Conservation (phyloP, 1,140 invertebrate species). For the Penaeus japonicus region DNA sequence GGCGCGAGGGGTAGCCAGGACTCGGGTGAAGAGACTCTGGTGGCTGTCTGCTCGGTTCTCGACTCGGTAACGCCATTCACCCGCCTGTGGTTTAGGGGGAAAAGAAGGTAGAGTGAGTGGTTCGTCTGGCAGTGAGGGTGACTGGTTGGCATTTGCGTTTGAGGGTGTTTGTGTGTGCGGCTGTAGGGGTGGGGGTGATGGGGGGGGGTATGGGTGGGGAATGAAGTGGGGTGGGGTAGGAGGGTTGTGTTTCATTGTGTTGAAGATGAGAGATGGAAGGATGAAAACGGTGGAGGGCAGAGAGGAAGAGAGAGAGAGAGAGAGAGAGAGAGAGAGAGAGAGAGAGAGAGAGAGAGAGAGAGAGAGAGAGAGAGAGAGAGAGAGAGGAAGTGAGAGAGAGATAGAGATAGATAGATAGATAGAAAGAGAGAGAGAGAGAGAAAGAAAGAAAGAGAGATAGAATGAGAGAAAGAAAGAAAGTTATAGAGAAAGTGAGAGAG, state of each 20-base stretch:
- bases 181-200: not conserved
- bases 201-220: not conserved
- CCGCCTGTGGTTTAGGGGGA: conserved; percentile 33
- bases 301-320: not conserved
- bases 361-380: not conserved
- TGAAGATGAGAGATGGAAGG: not conserved
- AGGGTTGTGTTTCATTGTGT: too few species aligned
- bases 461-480: conserved; percentile 3
- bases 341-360: not conserved
- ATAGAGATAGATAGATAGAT: not conserved
- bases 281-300: not conserved
- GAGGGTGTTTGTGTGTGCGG: too few species aligned
- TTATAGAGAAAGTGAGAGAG: not conserved
- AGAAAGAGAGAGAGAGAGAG: conserved; percentile 15
- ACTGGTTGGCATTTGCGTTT: too few species aligned
- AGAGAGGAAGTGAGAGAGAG: not conserved
- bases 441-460: not conserved
- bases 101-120: not conserved
- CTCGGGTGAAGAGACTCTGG: conserved; percentile 55
- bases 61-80: conserved; percentile 49
- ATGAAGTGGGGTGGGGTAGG: not conserved
- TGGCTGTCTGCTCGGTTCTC: conserved; percentile 58
- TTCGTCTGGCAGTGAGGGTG: not conserved
- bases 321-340: not conserved
- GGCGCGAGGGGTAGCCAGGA: conserved; percentile 42